A percentile compares a stretch with the other conserved stretches of the same genome.
phyloP scores from a whole-genome alignment of 2,113 vertebrate species.

The Colius striatus region DNA sequence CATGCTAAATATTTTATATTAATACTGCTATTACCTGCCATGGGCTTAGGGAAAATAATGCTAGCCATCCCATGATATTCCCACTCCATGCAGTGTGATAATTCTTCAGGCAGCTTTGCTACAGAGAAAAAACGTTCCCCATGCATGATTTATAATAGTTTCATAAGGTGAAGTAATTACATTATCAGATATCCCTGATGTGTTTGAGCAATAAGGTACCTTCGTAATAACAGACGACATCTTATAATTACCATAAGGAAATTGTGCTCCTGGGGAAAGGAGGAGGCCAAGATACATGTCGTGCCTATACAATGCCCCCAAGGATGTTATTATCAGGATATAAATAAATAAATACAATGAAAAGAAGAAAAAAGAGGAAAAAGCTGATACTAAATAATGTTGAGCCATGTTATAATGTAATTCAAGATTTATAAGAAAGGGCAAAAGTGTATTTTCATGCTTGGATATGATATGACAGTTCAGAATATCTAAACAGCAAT shows the following conservation, averaged over 20 bases:
- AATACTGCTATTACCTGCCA: slow-evolving; percentile 1
- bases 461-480: slow-evolving; percentile 54
- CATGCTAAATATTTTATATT: slow-evolving; percentile 49
- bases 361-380: slow-evolving; percentile 16
- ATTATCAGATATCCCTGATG: slow-evolving; percentile 74
- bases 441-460: slow-evolving; percentile 64
- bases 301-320: slow-evolving; percentile 69
- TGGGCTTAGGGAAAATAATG: not conserved
- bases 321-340: slow-evolving; percentile 74
- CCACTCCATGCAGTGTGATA: not conserved
- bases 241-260: slow-evolving; percentile 78
- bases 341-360: slow-evolving; percentile 58
- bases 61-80: not conserved
- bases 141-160: slow-evolving; percentile 76
- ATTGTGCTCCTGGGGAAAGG: slow-evolving; percentile 73
- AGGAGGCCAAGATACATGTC: slow-evolving; percentile 65
- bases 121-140: not conserved
- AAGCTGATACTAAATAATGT: slow-evolving; percentile 56
- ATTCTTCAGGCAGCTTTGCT: slow-evolving; percentile 44
- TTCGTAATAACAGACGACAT: slow-evolving; percentile 73
- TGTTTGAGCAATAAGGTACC: slow-evolving; percentile 75
- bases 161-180: slow-evolving; percentile 77
- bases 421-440: slow-evolving; percentile 72
- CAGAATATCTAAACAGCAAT: slow-evolving; percentile 67
- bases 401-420: slow-evolving; percentile 57